phyloP scores from a whole-genome alignment of 1,140 invertebrate genomes.

The Hyles vespertilio region DNA sequence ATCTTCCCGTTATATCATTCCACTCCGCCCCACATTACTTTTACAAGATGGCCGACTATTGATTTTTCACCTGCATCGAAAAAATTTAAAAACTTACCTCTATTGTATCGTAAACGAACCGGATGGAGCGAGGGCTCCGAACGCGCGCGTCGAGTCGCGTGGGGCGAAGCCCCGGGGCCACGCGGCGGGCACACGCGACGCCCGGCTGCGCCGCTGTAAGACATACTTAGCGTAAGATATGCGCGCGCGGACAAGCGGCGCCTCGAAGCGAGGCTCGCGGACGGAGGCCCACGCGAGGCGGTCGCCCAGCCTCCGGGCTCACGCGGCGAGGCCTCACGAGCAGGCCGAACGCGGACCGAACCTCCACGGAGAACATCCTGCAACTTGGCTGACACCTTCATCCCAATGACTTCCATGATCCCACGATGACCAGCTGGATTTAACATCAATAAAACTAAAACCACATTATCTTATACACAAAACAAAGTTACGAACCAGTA shows the following conservation, averaged over 20 bases:
- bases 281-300: slow-evolving; percentile 56
- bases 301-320: slow-evolving; percentile 62
- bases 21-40: slow-evolving; percentile 47
- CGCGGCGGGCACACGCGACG: slow-evolving; percentile 54
- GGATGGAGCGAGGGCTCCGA: slow-evolving; percentile 68
- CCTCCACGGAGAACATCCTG: slow-evolving; percentile 26
- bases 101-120: slow-evolving; percentile 34
- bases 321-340: slow-evolving; percentile 62
- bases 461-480: slow-evolving; percentile 69
- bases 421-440: slow-evolving; percentile 47
- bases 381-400: slow-evolving; percentile 24
- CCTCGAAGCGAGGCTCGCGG: slow-evolving; percentile 41
- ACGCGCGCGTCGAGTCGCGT: slow-evolving; percentile 66
- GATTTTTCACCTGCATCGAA: slow-evolving; percentile 51
- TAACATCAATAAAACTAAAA: slow-evolving; percentile 60
- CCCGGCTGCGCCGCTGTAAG: slow-evolving; percentile 66
- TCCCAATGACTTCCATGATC: slow-evolving; percentile 28
- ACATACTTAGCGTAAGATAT: slow-evolving; percentile 62
- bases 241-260: slow-evolving; percentile 49
- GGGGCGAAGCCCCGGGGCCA: slow-evolving; percentile 62
- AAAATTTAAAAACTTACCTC: slow-evolving; percentile 59
- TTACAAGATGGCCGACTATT: slow-evolving; percentile 65
- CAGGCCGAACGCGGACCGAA: slow-evolving; percentile 41
- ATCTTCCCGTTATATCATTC: no score
- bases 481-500: slow-evolving; percentile 74